Conservation (phyloP, 2,113 vertebrate species). For the Plestiodon gilberti region DNA sequence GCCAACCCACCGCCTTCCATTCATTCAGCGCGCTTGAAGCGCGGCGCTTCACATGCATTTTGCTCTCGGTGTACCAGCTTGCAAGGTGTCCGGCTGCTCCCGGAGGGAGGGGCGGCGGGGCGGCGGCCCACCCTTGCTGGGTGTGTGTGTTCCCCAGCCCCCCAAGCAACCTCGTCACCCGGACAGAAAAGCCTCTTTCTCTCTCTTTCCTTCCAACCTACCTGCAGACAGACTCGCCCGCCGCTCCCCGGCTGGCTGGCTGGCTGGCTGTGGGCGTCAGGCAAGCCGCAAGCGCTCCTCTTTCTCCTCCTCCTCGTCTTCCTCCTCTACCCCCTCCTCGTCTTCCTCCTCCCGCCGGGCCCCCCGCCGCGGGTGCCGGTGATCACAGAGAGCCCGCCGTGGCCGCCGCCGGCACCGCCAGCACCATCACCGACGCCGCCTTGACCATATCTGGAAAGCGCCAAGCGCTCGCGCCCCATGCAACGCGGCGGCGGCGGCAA, state of each 20-base stretch:
- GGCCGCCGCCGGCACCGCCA: not conserved
- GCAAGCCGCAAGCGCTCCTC: not conserved
- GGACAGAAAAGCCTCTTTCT: constrained; percentile 34
- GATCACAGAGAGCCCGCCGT: not conserved
- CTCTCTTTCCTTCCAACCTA: constrained; percentile 30
- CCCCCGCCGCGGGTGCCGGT: not conserved
- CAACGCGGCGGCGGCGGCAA: not conserved
- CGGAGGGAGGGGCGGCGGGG: no score
- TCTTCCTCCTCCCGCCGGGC: not conserved
- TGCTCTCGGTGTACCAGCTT: not conserved
- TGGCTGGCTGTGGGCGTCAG: no score
- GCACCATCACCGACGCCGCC: not conserved
- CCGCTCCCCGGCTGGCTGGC: constrained; percentile 35
- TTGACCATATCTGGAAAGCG: constrained; percentile 12
- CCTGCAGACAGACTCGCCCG: constrained; percentile 11
- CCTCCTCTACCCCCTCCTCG: not conserved
- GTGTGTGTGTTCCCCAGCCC: not conserved
- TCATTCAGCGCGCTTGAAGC: not conserved
- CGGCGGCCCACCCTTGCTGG: not conserved
- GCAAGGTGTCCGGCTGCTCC: not conserved
- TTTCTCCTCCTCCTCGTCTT: not conserved
- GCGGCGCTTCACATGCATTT: not conserved
- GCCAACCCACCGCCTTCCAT: not conserved
- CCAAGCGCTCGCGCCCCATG: not conserved
- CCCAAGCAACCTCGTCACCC: not conserved